Percentiles rank a stretch among this genome's conserved stretches.
Conservation (phyloP, 2,888 invertebrate species). For the Cryptocheilus praepositus region DNA sequence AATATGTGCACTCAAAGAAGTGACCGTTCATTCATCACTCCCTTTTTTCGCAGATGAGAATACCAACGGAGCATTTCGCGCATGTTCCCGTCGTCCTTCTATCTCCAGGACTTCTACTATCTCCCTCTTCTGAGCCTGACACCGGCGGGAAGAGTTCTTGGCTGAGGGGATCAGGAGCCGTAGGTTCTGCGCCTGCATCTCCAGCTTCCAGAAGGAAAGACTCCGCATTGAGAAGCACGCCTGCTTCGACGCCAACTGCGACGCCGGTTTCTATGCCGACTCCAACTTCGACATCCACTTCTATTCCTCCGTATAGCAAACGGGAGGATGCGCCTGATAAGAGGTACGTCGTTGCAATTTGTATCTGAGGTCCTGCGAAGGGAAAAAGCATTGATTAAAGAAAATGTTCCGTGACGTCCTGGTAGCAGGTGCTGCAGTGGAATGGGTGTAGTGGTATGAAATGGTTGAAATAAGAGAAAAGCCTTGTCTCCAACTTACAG, state of each 20-base stretch:
- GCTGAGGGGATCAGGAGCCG: constrained; percentile 71
- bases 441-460: too few species aligned
- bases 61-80: constrained; percentile 96
- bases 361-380: too few species aligned
- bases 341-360: constrained; percentile 44
- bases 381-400: too few species aligned
- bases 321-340: constrained; percentile 54
- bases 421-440: too few species aligned
- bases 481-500: too few species aligned
- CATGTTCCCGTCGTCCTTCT: constrained; percentile 95
- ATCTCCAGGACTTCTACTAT: constrained; percentile 88
- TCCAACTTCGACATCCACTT: constrained; percentile 57
- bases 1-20: background rate
- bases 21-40: background rate
- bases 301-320: constrained; percentile 53
- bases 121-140: constrained; percentile 82
- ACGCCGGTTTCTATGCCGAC: constrained; percentile 64
- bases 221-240: constrained; percentile 72
- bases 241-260: constrained; percentile 64
- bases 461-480: too few species aligned
- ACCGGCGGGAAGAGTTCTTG: constrained; percentile 68
- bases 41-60: constrained; percentile 84
- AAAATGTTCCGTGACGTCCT: too few species aligned
- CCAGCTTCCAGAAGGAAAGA: constrained; percentile 74
- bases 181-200: constrained; percentile 69